Conservation (phyloP, 1,140 invertebrate genomes). For the Chironomus striatipennis region DNA sequence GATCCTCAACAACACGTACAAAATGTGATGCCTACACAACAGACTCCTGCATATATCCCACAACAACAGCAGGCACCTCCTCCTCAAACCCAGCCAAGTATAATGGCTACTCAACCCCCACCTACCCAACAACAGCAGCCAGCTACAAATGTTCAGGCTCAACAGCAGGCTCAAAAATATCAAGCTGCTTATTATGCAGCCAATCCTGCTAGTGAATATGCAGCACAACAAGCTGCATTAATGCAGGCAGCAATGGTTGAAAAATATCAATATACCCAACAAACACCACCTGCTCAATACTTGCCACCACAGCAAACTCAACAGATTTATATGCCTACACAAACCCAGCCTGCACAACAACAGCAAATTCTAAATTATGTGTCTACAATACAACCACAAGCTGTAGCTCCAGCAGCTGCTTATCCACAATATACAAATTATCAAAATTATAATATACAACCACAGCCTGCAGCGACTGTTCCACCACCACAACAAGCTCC, state of each 20-base stretch:
- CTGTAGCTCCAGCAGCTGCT: neutral
- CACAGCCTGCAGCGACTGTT: neutral
- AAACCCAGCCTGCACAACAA: neutral
- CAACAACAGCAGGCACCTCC: neutral
- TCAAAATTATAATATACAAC: conserved; percentile 25
- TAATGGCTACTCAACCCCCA: conserved; percentile 24
- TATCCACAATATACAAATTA: conserved; percentile 22
- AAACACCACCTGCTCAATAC: conserved; percentile 5
- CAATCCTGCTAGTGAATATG: conserved; percentile 22
- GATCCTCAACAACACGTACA: conserved; percentile 26
- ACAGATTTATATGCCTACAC: neutral
- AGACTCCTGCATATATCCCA: conserved; percentile 15
- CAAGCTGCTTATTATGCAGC: conserved; percentile 18
- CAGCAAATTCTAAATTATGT: conserved; percentile 12
- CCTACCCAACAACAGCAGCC: conserved; percentile 4
- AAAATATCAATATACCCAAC: conserved; percentile 18
- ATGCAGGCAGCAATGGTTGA: conserved; percentile 7
- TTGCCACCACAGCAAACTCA: conserved; percentile 17
- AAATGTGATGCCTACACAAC: conserved; percentile 15
- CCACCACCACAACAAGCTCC: neutral
- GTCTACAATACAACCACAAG: conserved; percentile 16
- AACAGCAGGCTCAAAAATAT: neutral
- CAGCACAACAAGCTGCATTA: neutral
- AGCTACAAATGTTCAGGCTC: neutral
- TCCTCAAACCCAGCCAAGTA: neutral